These are phyloP conservation scores for Temnopleurus reevesii DNA, from an alignment of 53 echinoderm and acorn worm species.

Conservation along the genomic window DNA sequence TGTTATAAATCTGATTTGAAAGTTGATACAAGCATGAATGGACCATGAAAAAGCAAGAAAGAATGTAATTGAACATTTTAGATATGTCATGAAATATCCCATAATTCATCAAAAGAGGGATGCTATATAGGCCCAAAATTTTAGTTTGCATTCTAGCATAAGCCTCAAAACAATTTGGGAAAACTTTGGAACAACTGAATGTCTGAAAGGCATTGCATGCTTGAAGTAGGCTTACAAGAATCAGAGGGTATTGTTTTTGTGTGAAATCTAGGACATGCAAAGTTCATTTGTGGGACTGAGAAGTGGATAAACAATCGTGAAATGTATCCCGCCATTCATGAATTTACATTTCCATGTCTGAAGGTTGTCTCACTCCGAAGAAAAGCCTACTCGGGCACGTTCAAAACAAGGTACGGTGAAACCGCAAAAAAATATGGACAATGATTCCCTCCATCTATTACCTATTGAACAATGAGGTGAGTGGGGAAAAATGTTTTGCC, in stretches of 20 bases:
- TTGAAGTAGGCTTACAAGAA: too few species aligned
- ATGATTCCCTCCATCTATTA: not conserved
- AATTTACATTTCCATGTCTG: constrained; percentile 14
- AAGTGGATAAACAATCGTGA: not conserved
- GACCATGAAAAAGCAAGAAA: too few species aligned
- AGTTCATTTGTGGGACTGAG: not conserved
- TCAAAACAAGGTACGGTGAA: not conserved
- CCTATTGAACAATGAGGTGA: not conserved
- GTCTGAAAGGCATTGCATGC: too few species aligned
- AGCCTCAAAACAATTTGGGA: too few species aligned
- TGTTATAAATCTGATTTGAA: too few species aligned
- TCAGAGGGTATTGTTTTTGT: not conserved
- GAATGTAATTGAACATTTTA: too few species aligned
- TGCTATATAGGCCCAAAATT: too few species aligned
- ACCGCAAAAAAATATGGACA: not conserved
- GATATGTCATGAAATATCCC: too few species aligned
- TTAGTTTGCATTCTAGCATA: too few species aligned
- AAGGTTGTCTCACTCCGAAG: not conserved
- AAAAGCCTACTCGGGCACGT: constrained; percentile 9
- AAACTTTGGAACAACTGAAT: too few species aligned
- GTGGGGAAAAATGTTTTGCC: not conserved
- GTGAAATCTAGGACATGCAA: not conserved
- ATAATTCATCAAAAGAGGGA: too few species aligned
- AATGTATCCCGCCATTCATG: not conserved
- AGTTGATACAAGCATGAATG: too few species aligned